Base-by-base conservation (phyloP, 2,888 invertebrate species). In the Drosophila demipolita region DNA sequence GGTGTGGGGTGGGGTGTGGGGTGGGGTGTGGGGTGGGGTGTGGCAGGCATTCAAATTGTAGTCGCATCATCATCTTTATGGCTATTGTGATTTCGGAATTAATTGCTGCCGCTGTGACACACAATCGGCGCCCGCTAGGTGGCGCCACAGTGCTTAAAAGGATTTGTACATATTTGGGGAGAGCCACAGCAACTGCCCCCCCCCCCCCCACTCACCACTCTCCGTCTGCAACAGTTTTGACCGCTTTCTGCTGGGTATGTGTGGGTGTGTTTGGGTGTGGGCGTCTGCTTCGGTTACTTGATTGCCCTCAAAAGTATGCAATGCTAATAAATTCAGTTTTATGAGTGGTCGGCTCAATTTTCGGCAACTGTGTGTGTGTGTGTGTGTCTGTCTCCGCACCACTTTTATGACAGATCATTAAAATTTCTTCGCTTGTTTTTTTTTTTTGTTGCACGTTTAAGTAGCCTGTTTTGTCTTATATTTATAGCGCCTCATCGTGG, bases 61-160 rank as follows among this genome's bases (percentile, higher is more conserved):
- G 83, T 81, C 88, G 88, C 84, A 84, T 87, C 87, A 87, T 87
- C 84, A 87, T 87, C 85, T 88, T 88, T 88, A 88, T 90, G 84
- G 88, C 81, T 83, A 86, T 90, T 90, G 81, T 88, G 88, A 90
- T 88, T 90, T 83, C 61, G 84, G 84, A 88, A 90, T 88, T 88
- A 88, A 88, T 88, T 88, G 88, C 87, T 77, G 77, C 66, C 72
- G 79, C 80, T 75, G 75, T 54, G 70, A 70, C 68, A 78, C 78
- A 73, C 61, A 64, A 50, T 65, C 38, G 77, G 70, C 69, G 71
- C 77, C 70, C 70, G 75, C 66, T 75, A 75, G 87, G 75, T 86
- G 75, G 80, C 82, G 81, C 80, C 81, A 77, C 42, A 89, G 84
- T 82, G 89, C 86, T 86, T 87, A 89, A 86, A 80, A 87, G 89